Base-by-base conservation (phyloP, 2,888 invertebrate species). In the Panzeria rudis region DNA sequence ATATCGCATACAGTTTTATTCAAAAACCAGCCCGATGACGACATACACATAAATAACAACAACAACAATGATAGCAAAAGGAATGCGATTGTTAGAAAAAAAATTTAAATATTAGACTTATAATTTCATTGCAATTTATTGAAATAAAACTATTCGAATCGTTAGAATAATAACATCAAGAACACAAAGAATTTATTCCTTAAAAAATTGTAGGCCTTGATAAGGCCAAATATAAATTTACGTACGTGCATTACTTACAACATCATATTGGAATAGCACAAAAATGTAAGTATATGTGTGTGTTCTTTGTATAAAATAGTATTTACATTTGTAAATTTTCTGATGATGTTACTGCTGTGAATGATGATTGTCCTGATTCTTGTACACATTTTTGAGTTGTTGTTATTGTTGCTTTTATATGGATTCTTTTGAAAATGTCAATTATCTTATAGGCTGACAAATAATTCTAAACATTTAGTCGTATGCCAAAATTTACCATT, bases 371-470 rank as follows among this genome's bases (percentile, higher is more conserved):
- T 41, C 64, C 66, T 64, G 64, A 47, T 68, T 23, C 52, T 79
- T 35, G 25, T 64, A 54, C 23, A 66, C 61, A 54, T 44, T 64
- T 54, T 50, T 17, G n/a, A 15, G 20, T 61, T 61, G 23, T 13
- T 47, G n/a, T 69, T 61, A 20, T 13, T 47, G 61, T 56, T 76
- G 47, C 35, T 72, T 20, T 54, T 52, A 69, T 44, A 41, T 59
- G 76, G 59, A 75, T 75, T 78, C 78, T 71, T 78, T 82, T 78
- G 64, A 64, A 82, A 85, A 79, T 85, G 85, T 82, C 85, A 82
- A 85, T 85, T 85, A 85, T 85, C 82, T 75, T 82, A 77, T 81
- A 82, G 82, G 82, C 78, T 75, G 85, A 44, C 75, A 79, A 78
- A 72, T 75, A 82, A 82, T 79, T 82, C 82, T 75, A 82, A 85